These are phyloP conservation scores for Anas platyrhynchos DNA, from an alignment of 2,113 vertebrate species.

Conservation along the genomic window DNA sequence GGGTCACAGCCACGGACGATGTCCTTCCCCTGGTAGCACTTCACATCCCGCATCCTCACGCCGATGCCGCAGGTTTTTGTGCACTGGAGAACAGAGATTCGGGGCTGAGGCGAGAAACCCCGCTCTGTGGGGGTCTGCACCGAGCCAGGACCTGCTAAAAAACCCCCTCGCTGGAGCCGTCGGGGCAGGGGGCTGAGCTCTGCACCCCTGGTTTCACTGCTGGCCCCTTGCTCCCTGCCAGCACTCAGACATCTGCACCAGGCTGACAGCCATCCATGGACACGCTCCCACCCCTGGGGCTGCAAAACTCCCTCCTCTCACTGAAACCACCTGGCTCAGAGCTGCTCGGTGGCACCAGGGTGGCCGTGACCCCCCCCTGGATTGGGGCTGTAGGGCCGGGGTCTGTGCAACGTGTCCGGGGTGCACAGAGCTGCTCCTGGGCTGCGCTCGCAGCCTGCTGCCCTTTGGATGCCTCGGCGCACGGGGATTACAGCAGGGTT, in stretches of 20 bases:
- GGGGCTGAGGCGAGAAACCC: neutral
- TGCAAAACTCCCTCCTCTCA: neutral
- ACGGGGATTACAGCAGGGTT: neutral
- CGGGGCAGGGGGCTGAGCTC: neutral
- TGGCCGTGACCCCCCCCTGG: neutral
- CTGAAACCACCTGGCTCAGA: fast-evolving
- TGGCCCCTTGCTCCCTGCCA: neutral
- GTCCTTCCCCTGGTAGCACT: constrained; percentile 95
- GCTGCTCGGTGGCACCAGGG: neutral
- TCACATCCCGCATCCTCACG: constrained; percentile 93
- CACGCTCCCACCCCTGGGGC: neutral
- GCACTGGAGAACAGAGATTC: constrained; percentile 78
- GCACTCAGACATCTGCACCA: neutral
- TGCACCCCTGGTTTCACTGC: fast-evolving
- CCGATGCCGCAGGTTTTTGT: constrained; percentile 95
- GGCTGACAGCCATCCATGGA: neutral
- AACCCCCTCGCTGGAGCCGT: fast-evolving
- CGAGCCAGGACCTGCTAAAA: neutral
- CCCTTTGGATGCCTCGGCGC: neutral
- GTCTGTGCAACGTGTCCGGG: fast-evolving
- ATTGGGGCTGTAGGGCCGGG: neutral
- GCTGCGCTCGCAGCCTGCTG: neutral
- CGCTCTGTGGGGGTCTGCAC: fast-evolving
- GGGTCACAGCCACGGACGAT: constrained; percentile 94
- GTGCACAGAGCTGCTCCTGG: neutral